Evolutionary conservation across 2,888 invertebrate species (phyloP), one percentile per base, ranked within the genome.

Genomic region (Anarsia innoxiella): DNA sequence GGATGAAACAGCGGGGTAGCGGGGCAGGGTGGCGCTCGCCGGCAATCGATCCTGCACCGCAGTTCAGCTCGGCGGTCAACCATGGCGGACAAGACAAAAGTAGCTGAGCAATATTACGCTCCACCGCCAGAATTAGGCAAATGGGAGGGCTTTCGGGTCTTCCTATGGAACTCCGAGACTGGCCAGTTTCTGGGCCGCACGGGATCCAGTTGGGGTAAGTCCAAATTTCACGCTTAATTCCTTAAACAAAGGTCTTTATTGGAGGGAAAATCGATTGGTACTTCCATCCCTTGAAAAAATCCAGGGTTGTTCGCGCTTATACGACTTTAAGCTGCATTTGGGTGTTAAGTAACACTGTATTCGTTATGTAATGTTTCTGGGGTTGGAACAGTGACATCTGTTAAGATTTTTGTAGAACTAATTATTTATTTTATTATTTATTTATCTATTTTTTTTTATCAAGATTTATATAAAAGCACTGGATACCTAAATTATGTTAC

Each of bases 151-250:
- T 91, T 95, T 86, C 89, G 88, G 77, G 85, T 88, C 66, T 97
- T 96, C 88, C 75, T 97, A 53, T 97, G 93, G 92, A 95, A 97
- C 87, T 90, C 93, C 57, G 95, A 96, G 83, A 96, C 95, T 45
- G 91, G 91, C 66, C 94, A 95, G 86, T 91, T 96, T 76, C 87
- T 97, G 58, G 97, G 97, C 59, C 90, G 97, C 59, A 96, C 95
- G 46, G 96, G 93, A 58, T 87, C 91, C 67, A 96, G 95, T 85
- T 97, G 97, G 97, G 95, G 96, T 96, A 74, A 95, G 95, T 92
- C 4, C 3, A 4, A 10, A 12, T 9, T 27, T 31, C 29, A 40
- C 36, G 32, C 41, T 48, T 37, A 38, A 34, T 23, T 31, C 2
- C 2, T 3, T 26, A 2, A 3, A 33, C 32, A 31, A 31, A 31